phyloP scores from a whole-genome alignment of 1,140 invertebrate species.

The Leptinotarsa texana region DNA sequence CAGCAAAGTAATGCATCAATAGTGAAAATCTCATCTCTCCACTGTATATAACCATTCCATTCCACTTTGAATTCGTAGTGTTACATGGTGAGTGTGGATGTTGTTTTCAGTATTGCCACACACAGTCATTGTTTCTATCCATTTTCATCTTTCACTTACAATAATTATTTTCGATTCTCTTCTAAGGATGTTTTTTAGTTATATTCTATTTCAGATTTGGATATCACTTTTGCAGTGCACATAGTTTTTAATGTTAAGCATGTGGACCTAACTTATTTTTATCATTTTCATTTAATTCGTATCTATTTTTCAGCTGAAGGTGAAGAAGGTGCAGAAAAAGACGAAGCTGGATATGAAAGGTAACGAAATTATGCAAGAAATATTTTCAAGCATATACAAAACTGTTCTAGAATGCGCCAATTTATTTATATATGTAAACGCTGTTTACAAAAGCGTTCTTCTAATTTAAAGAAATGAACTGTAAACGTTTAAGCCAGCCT shows the following conservation, averaged over 20 bases:
- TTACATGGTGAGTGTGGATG: background rate
- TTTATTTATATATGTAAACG: too few relatives aligned
- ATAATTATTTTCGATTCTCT: background rate
- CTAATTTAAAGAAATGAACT: too few relatives aligned
- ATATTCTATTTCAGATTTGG: constrained; percentile 39
- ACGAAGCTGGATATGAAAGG: constrained; percentile 32
- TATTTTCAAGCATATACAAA: background rate
- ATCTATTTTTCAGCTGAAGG: constrained; percentile 43
- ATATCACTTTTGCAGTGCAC: constrained; percentile 38
- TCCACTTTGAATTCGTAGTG: background rate
- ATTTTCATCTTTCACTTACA: background rate
- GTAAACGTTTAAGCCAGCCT: too few relatives aligned
- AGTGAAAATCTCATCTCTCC: background rate
- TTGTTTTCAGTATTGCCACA: background rate
- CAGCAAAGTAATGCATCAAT: too few relatives aligned
- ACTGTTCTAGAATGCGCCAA: too few relatives aligned
- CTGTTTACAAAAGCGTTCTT: too few relatives aligned
- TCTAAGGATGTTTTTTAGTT: constrained; percentile 7
- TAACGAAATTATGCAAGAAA: background rate
- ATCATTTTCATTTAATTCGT: constrained; percentile 29
- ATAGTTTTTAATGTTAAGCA: constrained; percentile 34
- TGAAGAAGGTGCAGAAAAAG: constrained; percentile 37
- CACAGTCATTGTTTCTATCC: background rate
- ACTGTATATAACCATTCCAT: constrained; percentile 3
- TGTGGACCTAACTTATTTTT: constrained; percentile 17